Evolutionary conservation across 2,888 invertebrate species (phyloP).

Genomic region (Drosophila fungiperda): DNA sequence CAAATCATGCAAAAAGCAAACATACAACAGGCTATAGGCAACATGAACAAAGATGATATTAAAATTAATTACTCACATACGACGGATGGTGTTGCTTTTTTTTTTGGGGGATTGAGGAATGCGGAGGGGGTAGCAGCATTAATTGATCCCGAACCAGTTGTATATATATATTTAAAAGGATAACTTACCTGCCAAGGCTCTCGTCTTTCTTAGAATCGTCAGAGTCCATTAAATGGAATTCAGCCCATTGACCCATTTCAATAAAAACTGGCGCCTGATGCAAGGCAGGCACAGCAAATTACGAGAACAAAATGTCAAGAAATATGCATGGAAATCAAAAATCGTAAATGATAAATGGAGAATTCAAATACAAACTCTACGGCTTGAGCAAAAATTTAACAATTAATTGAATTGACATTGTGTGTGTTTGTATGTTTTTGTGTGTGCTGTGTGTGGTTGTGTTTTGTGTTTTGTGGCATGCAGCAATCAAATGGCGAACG

Average conservation of each 20-base stretch:
- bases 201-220: slow-evolving; percentile 96
- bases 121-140: slow-evolving; percentile 22
- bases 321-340: slow-evolving; percentile 65
- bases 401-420: slow-evolving; percentile 33
- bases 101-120: background rate
- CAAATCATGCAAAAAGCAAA: slow-evolving; percentile 38
- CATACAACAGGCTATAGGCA: slow-evolving; percentile 15
- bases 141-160: slow-evolving; percentile 10
- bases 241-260: slow-evolving; percentile 85
- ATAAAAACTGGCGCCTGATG: slow-evolving; percentile 84
- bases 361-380: slow-evolving; percentile 48
- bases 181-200: slow-evolving; percentile 93
- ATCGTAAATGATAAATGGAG: slow-evolving; percentile 44
- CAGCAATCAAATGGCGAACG: slow-evolving; percentile 62
- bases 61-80: slow-evolving; percentile 62
- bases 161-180: background rate
- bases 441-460: slow-evolving; percentile 10
- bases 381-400: slow-evolving; percentile 38
- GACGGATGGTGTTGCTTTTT: background rate
- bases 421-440: slow-evolving; percentile 13
- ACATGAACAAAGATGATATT: slow-evolving; percentile 23
- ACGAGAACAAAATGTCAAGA: slow-evolving; percentile 65
- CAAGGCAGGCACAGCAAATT: slow-evolving; percentile 62
- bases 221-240: slow-evolving; percentile 92
- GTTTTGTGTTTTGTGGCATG: slow-evolving; percentile 57